Conservation (phyloP, 2,888 invertebrate genomes). For the Augiades crinisus region DNA sequence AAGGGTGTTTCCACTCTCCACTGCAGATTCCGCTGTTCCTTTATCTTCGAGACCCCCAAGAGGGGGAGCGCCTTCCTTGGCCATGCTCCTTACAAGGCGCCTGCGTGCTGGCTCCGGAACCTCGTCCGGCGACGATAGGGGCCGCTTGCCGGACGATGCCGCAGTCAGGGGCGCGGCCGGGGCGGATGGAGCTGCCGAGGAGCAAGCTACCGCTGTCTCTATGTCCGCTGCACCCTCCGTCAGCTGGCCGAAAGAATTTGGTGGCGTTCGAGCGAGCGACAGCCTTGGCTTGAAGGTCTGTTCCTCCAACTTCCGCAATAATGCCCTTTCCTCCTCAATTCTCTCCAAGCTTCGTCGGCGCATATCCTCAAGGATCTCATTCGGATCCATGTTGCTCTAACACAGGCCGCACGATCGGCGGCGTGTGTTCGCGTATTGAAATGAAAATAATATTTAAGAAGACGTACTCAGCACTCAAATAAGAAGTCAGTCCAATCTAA, state of each 20-base stretch:
- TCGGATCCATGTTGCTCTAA: no score
- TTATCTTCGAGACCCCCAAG: not conserved
- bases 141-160: not conserved
- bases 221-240: no score
- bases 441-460: no score
- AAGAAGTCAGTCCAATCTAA: no score
- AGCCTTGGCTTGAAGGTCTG: not conserved
- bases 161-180: no score
- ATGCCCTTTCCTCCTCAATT: not conserved
- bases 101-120: not conserved
- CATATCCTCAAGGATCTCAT: no score
- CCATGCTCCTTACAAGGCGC: not conserved
- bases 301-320: not conserved
- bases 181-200: not conserved
- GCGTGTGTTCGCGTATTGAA: no score
- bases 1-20: no score
- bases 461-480: no score
- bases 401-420: no score
- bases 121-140: not conserved
- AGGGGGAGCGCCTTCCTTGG: not conserved
- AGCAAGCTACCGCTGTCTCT: no score
- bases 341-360: not conserved
- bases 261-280: not conserved
- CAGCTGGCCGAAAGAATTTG: not conserved
- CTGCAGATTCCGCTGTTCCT: no score